Conservation (phyloP, 2,888 invertebrate genomes). For the Nectonema munidae region DNA sequence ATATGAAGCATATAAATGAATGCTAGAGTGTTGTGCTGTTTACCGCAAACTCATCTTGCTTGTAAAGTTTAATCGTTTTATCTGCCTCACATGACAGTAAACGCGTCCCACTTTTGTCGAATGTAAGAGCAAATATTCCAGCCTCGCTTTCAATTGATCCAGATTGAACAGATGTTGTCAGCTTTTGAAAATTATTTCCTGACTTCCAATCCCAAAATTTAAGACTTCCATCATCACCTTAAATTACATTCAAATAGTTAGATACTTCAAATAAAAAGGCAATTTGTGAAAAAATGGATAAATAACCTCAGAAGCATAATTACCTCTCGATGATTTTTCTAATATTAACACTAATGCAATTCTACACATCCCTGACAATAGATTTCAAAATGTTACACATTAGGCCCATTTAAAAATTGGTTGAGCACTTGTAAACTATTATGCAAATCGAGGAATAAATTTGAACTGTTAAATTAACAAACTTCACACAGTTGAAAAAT, state of each 20-base stretch:
- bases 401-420: too few species aligned
- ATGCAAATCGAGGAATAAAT: too few species aligned
- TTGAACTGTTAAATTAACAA: too few species aligned
- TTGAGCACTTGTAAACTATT: too few species aligned
- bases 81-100: conserved; percentile 88
- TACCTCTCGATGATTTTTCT: too few species aligned
- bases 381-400: too few species aligned
- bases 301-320: too few species aligned
- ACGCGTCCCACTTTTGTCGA: conserved; percentile 67
- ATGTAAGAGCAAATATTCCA: conserved; percentile 74
- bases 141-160: conserved; percentile 98
- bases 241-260: conserved; percentile 12
- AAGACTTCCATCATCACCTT: conserved; percentile 71
- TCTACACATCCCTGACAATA: too few species aligned
- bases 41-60: conserved; percentile 63
- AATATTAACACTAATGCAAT: too few species aligned
- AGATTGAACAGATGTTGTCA: conserved; percentile 63
- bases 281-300: too few species aligned
- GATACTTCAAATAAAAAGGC: background rate
- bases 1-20: conserved; percentile 13
- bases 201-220: conserved; percentile 96
- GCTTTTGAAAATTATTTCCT: conserved; percentile 71
- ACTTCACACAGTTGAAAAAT: too few species aligned
- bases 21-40: conserved; percentile 14
- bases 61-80: conserved; percentile 93